Conservation (phyloP, 2,888 invertebrate species). For the Autographa gamma region DNA sequence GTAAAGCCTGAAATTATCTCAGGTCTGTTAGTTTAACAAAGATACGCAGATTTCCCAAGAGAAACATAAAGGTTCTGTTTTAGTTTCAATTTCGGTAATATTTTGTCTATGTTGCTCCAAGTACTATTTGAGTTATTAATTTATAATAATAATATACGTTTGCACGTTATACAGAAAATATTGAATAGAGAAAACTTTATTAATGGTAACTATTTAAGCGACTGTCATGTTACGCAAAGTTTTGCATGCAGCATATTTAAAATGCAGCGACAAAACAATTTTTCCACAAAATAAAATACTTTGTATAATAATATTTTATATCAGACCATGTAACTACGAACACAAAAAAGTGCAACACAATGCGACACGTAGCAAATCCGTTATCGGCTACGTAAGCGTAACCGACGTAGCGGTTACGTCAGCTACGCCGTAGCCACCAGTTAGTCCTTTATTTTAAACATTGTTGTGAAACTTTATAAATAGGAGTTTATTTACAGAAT, state of each 20-base stretch:
- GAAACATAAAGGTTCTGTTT: neutral
- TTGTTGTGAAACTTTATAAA: neutral
- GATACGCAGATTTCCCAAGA: neutral
- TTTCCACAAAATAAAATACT: neutral
- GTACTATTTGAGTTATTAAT: neutral
- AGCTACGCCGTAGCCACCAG: conserved; percentile 1
- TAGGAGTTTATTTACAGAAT: neutral
- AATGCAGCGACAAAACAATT: neutral
- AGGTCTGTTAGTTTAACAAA: conserved; percentile 27
- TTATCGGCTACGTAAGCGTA: conserved; percentile 8
- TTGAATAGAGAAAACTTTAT: too few relatives aligned
- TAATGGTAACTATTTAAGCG: too few relatives aligned
- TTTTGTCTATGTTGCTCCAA: neutral
- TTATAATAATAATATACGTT: too few relatives aligned
- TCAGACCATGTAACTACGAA: neutral
- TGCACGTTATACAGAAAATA: too few relatives aligned
- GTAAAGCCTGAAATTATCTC: neutral
- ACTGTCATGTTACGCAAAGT: too few relatives aligned
- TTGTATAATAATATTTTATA: neutral
- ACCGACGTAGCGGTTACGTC: neutral
- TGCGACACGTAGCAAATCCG: conserved; percentile 16
- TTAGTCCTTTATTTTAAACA: neutral
- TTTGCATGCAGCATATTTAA: too few relatives aligned
- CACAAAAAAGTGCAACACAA: conserved; percentile 1
- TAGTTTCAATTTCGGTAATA: neutral